Evolutionary conservation across 2,888 invertebrate species (phyloP), one percentile per base, ranked within the genome.

Genomic region (Phymatocera aterrima): DNA sequence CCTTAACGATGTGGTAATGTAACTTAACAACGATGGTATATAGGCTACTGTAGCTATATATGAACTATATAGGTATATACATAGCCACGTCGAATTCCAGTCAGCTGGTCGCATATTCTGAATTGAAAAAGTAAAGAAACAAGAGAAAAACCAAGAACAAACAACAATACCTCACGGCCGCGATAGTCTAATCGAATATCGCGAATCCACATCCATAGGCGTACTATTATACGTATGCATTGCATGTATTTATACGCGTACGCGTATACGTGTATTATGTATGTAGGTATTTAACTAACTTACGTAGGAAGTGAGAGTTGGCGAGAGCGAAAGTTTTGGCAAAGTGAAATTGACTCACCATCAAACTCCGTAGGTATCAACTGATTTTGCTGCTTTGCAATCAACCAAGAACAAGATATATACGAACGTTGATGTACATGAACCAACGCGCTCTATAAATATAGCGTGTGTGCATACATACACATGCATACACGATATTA

Each of bases 231-330:
- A 43, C 18, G 4, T 60, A 28, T 60, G 28, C 28, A 24, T 28
- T 65, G 10, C 28, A 6, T n/a, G 24, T 28, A 68, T 43, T n/a
- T n/a, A n/a, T n/a, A n/a, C n/a, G n/a, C n/a, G n/a, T n/a, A n/a
- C n/a, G n/a, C n/a, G n/a, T n/a, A 43, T 68, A n/a, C 15, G 64
- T 34, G 18, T 37, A 34, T n/a, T 46, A 68, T 72, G 24, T 37
- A 64, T 37, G 8, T 64, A 64, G 34, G 37, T 64, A 72, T 48
- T n/a, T n/a, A n/a, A 72, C 10, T 18, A 10, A 51, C 72, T 72
- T 72, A 72, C 48, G 51, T 72, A 72, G 72, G 72, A 72, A 72
- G 72, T 72, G 72, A 72, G 72, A 72, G 72, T 72, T 72, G 72
- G 51, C 72, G 72, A 51, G 31, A 72, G 72, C 48, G 72, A 72